phyloP scores from a whole-genome alignment of 2,113 vertebrate genomes.

The Ariopsis seemanni region DNA sequence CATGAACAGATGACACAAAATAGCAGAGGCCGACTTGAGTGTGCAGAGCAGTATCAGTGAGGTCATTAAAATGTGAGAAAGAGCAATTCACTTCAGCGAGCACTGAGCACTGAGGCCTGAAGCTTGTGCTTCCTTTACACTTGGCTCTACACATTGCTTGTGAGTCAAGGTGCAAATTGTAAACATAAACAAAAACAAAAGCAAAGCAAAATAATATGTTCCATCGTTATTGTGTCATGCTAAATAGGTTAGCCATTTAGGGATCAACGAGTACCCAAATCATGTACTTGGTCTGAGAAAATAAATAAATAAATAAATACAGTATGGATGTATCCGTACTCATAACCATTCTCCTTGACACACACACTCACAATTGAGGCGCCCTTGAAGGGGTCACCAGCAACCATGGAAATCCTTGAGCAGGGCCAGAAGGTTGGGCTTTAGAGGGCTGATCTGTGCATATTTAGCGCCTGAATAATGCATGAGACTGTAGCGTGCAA shows the following conservation, averaged over 20 bases:
- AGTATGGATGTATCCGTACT: not conserved
- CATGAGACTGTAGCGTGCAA: constrained; percentile 62
- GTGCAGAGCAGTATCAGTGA: not conserved
- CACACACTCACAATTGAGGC: constrained; percentile 18
- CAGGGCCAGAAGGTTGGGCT: constrained; percentile 55
- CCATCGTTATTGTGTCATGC: not conserved
- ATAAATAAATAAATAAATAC: not conserved
- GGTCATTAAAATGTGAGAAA: not conserved
- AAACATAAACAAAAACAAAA: not conserved
- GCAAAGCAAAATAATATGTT: not conserved
- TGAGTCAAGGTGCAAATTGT: not conserved
- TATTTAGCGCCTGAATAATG: constrained; percentile 73
- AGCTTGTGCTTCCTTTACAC: not conserved
- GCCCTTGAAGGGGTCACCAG: constrained; percentile 63
- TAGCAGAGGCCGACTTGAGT: not conserved
- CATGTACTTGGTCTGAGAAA: not conserved
- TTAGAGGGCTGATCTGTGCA: constrained; percentile 64
- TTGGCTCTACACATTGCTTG: not conserved
- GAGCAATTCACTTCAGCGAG: not conserved
- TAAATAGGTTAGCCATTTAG: not conserved
- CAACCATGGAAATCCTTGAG: constrained; percentile 47
- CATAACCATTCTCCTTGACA: constrained; percentile 1
- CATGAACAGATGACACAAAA: not conserved
- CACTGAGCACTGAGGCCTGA: not conserved
- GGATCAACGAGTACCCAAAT: not conserved